Evolutionary conservation across 1,140 invertebrate genomes (phyloP), one percentile per base, ranked within the genome.

Genomic region (Zaprionus camerounensis): DNA sequence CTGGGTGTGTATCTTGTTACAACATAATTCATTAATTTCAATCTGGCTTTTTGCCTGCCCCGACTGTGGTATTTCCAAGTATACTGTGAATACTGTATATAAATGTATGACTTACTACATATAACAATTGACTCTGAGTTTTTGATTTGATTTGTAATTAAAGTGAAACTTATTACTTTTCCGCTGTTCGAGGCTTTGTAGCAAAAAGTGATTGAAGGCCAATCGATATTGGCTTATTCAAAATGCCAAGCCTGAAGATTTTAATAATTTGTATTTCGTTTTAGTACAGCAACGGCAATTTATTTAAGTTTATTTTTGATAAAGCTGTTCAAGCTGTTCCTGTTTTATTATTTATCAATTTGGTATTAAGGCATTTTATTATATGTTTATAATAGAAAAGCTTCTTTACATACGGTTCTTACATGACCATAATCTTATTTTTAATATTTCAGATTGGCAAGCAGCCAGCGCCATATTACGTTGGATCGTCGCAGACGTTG

Each of bases 381-480:
- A 5, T 38, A 38, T 38, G 3, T 38, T 38, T 38, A 15, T 13
- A 38, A 15, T 5, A 38, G 12, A 13, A 38, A 38, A 5, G 36
- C 12, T 38, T 34, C 31, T 34, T 34, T 34, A 34, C 13, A 15
- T 7, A 61, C 26, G 22, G 11, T 31, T 53, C 28, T 57, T 31
- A 17, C 28, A 9, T 31, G 3, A n/a, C n/a, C 31, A 31, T 11
- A 31, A 31, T 3, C 11, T 11, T 34, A 34, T 34, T 11, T 34
- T 34, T 11, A 11, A 59, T 13, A 28, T 76, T 84, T 57, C 81
- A 94, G 94, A 92, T 92, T 81, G 92, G 93, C 34, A 94, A 94
- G 80, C 91, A 91, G 41, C 79, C 85, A 65, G 94, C 94, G 20
- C 94, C 94, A 22, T 94, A 94, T 69, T 94, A 94, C 81, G 94